These are phyloP conservation scores for Saxidomus purpurata DNA, from an alignment of 1,140 invertebrate genomes.

Conservation along the genomic window DNA sequence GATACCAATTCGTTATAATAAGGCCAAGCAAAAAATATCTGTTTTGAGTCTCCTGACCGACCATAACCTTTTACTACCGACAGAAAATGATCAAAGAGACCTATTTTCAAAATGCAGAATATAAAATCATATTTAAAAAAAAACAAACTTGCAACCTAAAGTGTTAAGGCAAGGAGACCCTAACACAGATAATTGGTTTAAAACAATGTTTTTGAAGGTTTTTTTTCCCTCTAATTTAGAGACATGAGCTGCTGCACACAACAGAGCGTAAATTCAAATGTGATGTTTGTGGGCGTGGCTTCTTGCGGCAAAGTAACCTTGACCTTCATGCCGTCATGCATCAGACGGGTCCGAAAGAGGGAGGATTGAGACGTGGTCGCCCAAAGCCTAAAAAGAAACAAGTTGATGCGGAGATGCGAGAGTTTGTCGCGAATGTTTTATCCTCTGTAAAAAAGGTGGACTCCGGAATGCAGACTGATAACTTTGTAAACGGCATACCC, in stretches of 20 bases:
- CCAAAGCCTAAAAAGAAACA: slow-evolving; percentile 46
- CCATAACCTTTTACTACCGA: too few species aligned
- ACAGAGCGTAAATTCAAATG: slow-evolving; percentile 63
- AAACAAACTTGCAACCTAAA: too few species aligned
- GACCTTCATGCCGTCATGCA: slow-evolving; percentile 58
- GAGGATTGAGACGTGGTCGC: neutral
- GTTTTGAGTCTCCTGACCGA: too few species aligned
- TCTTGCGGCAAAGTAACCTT: slow-evolving; percentile 56
- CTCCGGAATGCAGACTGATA: slow-evolving; percentile 51
- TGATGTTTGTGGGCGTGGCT: slow-evolving; percentile 60
- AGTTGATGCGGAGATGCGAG: slow-evolving; percentile 49
- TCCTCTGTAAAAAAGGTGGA: slow-evolving; percentile 51
- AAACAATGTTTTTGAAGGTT: too few species aligned
- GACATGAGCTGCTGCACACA: slow-evolving; percentile 55
- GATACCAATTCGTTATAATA: too few species aligned
- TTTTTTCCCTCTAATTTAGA: neutral
- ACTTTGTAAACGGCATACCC: neutral
- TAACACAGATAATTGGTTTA: too few species aligned
- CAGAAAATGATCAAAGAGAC: too few species aligned
- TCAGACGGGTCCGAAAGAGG: slow-evolving; percentile 49
- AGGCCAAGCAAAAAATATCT: too few species aligned
- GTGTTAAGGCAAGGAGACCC: too few species aligned
- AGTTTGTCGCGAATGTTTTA: slow-evolving; percentile 52
- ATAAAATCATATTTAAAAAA: too few species aligned
- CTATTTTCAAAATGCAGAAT: too few species aligned